Percentiles rank a stretch among this genome's conserved stretches.
phyloP scores from a whole-genome alignment of 2,113 vertebrate genomes.

The Glareola pratincola region DNA sequence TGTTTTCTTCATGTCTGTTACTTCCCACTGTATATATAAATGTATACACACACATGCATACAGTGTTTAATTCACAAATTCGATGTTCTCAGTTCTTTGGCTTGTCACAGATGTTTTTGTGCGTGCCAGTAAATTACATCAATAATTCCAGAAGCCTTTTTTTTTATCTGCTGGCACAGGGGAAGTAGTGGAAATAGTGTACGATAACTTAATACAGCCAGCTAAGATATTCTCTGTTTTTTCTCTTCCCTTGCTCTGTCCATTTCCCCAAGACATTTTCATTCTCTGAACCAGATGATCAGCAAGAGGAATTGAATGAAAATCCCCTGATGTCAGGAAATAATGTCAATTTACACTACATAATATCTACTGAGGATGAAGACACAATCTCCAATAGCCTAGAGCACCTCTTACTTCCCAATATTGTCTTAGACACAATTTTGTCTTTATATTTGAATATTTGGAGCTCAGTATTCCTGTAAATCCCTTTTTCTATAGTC shows the following conservation, averaged over 20 bases:
- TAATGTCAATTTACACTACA: not conserved
- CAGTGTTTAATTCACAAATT: not conserved
- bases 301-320: not conserved
- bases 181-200: not conserved
- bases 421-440: not conserved
- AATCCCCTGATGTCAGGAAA: not conserved
- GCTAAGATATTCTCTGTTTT: not conserved
- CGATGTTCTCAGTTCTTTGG: not conserved
- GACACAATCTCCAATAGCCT: not conserved
- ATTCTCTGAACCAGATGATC: not conserved
- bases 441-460: not conserved
- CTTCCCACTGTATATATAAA: not conserved
- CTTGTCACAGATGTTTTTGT: not conserved
- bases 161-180: not conserved
- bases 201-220: not conserved
- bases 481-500: constrained; percentile 32
- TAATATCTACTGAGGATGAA: not conserved
- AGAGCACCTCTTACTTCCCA: not conserved
- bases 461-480: not conserved
- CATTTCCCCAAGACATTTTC: not conserved
- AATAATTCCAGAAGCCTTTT: not conserved
- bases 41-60: not conserved
- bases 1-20: not conserved
- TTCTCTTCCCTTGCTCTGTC: not conserved
- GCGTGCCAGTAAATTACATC: constrained; percentile 27